These are phyloP conservation scores for Tarsius wallacei DNA, from an alignment of 2,797 vertebrate genomes.

Conservation along the genomic window DNA sequence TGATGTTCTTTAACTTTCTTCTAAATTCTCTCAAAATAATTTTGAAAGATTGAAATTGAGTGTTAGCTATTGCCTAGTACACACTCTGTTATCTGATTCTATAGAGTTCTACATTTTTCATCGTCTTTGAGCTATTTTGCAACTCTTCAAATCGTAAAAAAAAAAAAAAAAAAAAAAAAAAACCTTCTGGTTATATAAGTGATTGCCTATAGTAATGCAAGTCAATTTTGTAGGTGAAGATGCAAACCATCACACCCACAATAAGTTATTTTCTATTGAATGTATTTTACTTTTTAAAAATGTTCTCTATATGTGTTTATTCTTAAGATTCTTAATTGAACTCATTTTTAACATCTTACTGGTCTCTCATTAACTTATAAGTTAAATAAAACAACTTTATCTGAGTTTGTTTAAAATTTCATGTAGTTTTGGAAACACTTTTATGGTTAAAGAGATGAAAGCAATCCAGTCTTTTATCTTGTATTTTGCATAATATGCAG, in stretches of 20 bases:
- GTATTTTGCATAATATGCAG: not conserved
- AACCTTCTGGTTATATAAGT: not conserved
- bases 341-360: not conserved
- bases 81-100: not conserved
- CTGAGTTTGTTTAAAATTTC: not conserved
- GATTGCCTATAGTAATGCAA: not conserved
- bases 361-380: not conserved
- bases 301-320: not conserved
- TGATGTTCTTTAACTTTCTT: slow-evolving; percentile 18
- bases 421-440: slow-evolving; percentile 55
- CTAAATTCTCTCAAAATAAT: slow-evolving; percentile 31
- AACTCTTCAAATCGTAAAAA: slow-evolving; percentile 14
- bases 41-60: not conserved
- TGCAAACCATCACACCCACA: not conserved
- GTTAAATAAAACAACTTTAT: not conserved
- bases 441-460: slow-evolving; percentile 61
- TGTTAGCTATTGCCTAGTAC: not conserved
- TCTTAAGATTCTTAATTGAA: not conserved
- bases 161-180: not conserved
- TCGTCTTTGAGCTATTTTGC: not conserved
- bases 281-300: not conserved
- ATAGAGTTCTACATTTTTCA: not conserved
- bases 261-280: not conserved
- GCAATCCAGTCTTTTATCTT: not conserved
- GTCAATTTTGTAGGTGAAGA: not conserved